Conservation (phyloP, 1,140 invertebrate species). For the Probaryconus sp. region DNA sequence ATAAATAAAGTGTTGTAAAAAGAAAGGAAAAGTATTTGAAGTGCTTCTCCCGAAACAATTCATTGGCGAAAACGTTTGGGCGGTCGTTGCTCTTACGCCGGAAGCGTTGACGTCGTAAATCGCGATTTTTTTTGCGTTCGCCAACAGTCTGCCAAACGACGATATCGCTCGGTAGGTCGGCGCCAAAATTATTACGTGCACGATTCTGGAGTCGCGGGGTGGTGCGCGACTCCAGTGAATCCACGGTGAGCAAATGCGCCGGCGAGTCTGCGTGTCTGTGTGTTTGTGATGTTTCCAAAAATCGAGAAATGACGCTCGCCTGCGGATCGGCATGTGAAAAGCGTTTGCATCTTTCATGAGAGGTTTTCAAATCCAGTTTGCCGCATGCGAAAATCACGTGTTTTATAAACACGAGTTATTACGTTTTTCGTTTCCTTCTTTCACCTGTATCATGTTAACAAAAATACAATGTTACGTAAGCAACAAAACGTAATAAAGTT, state of each 20-base stretch:
- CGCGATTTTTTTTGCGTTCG: conserved; percentile 19
- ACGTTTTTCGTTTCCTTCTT: too few relatives aligned
- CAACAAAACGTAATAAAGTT: too few relatives aligned
- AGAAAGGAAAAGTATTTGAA: too few relatives aligned
- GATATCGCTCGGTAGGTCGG: conserved; percentile 33
- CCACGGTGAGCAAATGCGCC: conserved; percentile 1
- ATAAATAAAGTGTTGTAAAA: too few relatives aligned
- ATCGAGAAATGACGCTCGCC: neutral
- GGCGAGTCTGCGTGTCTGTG: neutral
- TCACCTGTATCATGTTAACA: too few relatives aligned
- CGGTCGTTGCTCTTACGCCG: conserved; percentile 29
- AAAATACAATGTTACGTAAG: too few relatives aligned
- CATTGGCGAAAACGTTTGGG: too few relatives aligned
- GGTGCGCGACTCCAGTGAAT: conserved; percentile 4
- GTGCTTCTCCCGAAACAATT: too few relatives aligned
- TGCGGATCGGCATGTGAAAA: neutral
- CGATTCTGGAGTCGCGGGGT: conserved; percentile 26
- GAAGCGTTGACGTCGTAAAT: conserved; percentile 38
- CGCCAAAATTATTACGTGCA: conserved; percentile 28
- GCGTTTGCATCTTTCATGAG: conserved; percentile 8
- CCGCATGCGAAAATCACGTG: too few relatives aligned
- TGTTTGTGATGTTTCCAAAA: too few relatives aligned
- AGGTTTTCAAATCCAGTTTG: too few relatives aligned
- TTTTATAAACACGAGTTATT: too few relatives aligned
- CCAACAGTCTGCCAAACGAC: conserved; percentile 29